Percentiles rank a stretch among this genome's conserved stretches.
Conservation (phyloP, 2,113 vertebrate genomes). For the Gadus chalcogrammus region DNA sequence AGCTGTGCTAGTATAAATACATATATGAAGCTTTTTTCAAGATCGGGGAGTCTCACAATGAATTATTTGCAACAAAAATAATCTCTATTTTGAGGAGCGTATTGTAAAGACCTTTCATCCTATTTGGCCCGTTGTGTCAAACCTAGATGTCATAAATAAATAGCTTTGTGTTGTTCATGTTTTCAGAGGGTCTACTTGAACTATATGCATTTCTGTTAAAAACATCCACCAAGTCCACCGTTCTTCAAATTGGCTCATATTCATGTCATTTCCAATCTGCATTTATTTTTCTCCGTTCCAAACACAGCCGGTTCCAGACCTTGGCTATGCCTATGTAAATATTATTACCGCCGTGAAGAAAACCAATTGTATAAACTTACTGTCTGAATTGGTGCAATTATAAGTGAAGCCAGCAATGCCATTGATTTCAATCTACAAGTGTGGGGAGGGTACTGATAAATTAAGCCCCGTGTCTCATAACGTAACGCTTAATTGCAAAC, state of each 20-base stretch:
- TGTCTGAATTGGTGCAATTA: constrained; percentile 32
- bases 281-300: background rate
- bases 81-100: constrained; percentile 28
- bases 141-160: too few species aligned
- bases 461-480: constrained; percentile 55
- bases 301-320: constrained; percentile 2
- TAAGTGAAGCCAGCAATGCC: constrained; percentile 27
- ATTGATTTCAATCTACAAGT: constrained; percentile 49
- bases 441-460: constrained; percentile 51
- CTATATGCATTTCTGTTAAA: constrained; percentile 19
- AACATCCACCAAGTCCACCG: background rate
- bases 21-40: background rate
- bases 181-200: too few species aligned
- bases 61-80: constrained; percentile 47
- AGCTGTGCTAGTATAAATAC: background rate
- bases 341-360: constrained; percentile 28
- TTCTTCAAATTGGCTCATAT: constrained; percentile 14
- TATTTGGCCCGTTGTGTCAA: too few species aligned
- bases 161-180: background rate
- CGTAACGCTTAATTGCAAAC: constrained; percentile 63
- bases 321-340: constrained; percentile 25
- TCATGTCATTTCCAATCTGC: constrained; percentile 4
- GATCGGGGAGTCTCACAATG: constrained; percentile 26
- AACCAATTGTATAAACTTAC: constrained; percentile 27
- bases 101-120: constrained; percentile 22